phyloP scores from a whole-genome alignment of 2,113 vertebrate genomes.

The Seriola aureovittata region DNA sequence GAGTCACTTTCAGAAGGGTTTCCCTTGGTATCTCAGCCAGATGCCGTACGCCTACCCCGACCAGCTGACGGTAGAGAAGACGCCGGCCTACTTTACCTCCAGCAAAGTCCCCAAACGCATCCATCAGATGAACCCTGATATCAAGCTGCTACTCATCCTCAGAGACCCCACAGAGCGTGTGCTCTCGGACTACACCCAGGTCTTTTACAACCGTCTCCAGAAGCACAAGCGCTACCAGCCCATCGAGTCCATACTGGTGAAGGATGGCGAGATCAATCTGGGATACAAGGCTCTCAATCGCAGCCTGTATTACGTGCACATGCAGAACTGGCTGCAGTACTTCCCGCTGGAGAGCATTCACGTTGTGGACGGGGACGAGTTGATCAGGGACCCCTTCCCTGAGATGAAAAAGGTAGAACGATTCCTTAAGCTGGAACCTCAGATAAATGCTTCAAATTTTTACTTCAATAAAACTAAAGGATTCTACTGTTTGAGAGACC shows the following conservation, averaged over 20 bases:
- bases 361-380: conserved; percentile 93
- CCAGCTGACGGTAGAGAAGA: conserved; percentile 97
- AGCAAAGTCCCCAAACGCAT: conserved; percentile 91
- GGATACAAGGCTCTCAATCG: conserved; percentile 98
- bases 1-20: conserved; percentile 91
- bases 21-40: conserved; percentile 94
- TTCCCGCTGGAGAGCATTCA: conserved; percentile 91
- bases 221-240: conserved; percentile 93
- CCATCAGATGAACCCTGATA: conserved; percentile 88
- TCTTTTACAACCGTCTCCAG: conserved; percentile 95
- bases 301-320: conserved; percentile 93
- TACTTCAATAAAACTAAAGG: conserved; percentile 98
- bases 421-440: conserved; percentile 91
- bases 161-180: conserved; percentile 95
- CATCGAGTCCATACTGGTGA: conserved; percentile 91
- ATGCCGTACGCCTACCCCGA: conserved; percentile 91
- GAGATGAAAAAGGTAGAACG: conserved; percentile 95
- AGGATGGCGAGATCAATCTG: conserved; percentile 90
- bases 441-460: conserved; percentile 95
- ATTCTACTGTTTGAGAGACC: conserved; percentile 95
- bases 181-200: conserved; percentile 97
- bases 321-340: conserved; percentile 93
- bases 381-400: conserved; percentile 93
- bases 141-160: conserved; percentile 94
- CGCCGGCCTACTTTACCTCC: conserved; percentile 97